These are phyloP conservation scores for Calameuta filiformis DNA, from an alignment of 2,888 invertebrate species.

Conservation along the genomic window DNA sequence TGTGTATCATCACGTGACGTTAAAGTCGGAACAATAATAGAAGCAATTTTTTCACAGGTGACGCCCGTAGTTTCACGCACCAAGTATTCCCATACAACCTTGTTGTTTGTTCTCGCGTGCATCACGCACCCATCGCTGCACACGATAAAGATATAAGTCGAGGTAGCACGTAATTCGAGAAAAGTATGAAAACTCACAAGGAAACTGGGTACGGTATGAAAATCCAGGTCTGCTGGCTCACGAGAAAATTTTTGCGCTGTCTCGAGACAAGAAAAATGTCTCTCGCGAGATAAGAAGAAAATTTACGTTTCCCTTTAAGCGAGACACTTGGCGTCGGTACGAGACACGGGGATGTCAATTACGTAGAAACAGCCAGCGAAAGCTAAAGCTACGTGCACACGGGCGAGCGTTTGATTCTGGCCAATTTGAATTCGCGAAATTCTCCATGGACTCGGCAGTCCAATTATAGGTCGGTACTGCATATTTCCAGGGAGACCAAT, in stretches of 20 bases:
- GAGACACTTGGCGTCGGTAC: not conserved
- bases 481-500: not conserved
- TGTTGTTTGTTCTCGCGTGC: not conserved
- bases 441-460: not conserved
- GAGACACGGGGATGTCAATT: not conserved
- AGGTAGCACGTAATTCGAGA: not conserved
- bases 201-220: not conserved
- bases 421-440: not conserved
- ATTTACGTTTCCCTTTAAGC: not conserved
- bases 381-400: not conserved
- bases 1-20: not conserved
- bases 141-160: not conserved
- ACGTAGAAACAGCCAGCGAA: not conserved
- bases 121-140: not conserved
- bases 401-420: not conserved
- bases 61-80: not conserved
- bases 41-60: no score
- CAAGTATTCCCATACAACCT: not conserved
- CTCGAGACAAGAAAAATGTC: not conserved
- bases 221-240: not conserved
- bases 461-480: not conserved
- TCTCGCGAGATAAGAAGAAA: not conserved
- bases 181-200: not conserved
- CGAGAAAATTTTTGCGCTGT: not conserved
- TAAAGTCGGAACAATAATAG: not conserved